Evolutionary conservation across 2,113 vertebrate genomes (phyloP).

Genomic region (Sprattus sprattus): DNA sequence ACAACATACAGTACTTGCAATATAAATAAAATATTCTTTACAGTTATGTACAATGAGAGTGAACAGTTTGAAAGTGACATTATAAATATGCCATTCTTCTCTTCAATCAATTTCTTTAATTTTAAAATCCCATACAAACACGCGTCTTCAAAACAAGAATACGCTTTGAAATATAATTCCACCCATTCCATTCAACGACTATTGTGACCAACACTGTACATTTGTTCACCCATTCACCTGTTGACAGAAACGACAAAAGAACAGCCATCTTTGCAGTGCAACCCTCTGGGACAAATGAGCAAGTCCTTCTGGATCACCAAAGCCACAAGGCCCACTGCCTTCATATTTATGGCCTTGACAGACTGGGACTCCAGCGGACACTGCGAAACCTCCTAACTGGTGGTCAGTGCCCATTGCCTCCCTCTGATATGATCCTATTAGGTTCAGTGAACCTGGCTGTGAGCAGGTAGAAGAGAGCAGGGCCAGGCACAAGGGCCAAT

Average conservation of each 20-base stretch:
- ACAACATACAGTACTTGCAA: conserved; percentile 13
- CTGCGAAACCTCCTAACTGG: neutral
- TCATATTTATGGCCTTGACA: neutral
- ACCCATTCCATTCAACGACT: neutral
- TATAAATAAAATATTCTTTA: conserved; percentile 14
- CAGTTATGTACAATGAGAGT: conserved; percentile 1
- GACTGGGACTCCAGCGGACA: neutral
- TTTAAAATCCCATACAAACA: neutral
- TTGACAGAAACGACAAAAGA: neutral
- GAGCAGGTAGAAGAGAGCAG: conserved; percentile 91
- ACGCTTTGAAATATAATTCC: neutral
- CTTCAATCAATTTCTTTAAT: neutral
- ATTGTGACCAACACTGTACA: neutral
- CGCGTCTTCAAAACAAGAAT: neutral
- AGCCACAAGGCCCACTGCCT: neutral
- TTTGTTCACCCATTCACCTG: neutral
- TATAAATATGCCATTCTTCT: neutral
- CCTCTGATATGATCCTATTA: conserved; percentile 89
- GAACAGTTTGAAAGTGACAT: neutral
- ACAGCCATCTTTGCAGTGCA: neutral
- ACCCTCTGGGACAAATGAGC: neutral
- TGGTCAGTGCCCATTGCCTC: conserved; percentile 85
- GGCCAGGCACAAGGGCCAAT: conserved; percentile 88
- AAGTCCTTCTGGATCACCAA: neutral
- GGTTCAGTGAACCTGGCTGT: conserved; percentile 95